phyloP scores from a whole-genome alignment of 2,888 invertebrate genomes.

The Apamea anceps region DNA sequence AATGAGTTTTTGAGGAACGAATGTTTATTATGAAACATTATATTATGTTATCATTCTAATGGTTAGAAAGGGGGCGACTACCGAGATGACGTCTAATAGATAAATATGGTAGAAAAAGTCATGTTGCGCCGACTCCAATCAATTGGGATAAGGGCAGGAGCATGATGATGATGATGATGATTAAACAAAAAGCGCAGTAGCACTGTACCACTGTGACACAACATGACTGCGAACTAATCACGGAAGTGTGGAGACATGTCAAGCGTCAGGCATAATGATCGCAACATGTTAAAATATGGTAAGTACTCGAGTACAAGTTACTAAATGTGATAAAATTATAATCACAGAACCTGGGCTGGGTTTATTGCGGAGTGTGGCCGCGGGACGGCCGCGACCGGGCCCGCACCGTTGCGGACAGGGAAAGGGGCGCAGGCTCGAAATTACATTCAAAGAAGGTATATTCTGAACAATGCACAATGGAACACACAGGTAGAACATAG shows the following conservation, averaged over 20 bases:
- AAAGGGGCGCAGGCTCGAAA: background rate
- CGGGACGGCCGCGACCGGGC: background rate
- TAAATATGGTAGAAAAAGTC: background rate
- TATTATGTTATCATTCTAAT: background rate
- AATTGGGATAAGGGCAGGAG: no score
- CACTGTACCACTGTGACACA: background rate
- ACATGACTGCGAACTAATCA: background rate
- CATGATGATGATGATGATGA: background rate
- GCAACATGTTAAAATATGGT: slow-evolving; percentile 28
- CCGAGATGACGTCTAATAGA: background rate
- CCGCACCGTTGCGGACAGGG: no score
- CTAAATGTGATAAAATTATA: slow-evolving; percentile 48
- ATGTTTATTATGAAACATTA: slow-evolving; percentile 6
- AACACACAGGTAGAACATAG: background rate
- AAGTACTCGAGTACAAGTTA: slow-evolving; percentile 20
- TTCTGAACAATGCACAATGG: background rate
- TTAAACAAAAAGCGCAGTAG: background rate
- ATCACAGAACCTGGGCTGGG: slow-evolving; percentile 23
- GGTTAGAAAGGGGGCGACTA: background rate
- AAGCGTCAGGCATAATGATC: slow-evolving; percentile 2
- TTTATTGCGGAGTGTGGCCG: slow-evolving; percentile 8
- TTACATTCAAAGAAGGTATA: slow-evolving; percentile 14
- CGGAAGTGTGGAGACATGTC: background rate
- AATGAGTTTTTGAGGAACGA: background rate
- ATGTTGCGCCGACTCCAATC: no score